phyloP scores from a whole-genome alignment of 1,140 invertebrate species.

The Lepidurus packardi region DNA sequence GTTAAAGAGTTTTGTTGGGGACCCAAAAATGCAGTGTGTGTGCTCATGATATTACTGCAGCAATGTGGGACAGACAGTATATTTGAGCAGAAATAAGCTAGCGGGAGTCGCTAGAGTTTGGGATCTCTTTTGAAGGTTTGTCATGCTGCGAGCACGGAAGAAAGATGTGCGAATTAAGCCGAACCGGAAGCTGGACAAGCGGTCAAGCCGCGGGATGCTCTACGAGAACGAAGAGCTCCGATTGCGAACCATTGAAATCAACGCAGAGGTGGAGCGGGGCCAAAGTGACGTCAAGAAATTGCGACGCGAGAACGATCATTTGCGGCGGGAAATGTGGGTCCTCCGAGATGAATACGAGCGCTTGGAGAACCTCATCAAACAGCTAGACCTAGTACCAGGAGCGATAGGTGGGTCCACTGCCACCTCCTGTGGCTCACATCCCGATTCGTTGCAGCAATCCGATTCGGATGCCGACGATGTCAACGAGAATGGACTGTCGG shows the following conservation, averaged over 20 bases:
- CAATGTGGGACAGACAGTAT: neutral
- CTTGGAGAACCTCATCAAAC: constrained; percentile 67
- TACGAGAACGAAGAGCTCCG: constrained; percentile 83
- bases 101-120: neutral
- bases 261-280: constrained; percentile 85
- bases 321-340: constrained; percentile 77
- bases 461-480: constrained; percentile 30
- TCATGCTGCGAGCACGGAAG: constrained; percentile 60
- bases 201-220: constrained; percentile 45
- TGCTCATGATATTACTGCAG: neutral
- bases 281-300: constrained; percentile 83
- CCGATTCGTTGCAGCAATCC: constrained; percentile 39
- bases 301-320: constrained; percentile 75
- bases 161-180: constrained; percentile 66
- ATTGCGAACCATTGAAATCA: constrained; percentile 81
- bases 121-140: neutral
- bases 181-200: constrained; percentile 54
- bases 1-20: no score
- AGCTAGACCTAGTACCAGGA: constrained; percentile 45
- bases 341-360: constrained; percentile 80
- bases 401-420: constrained; percentile 42
- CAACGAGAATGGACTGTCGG: constrained; percentile 24
- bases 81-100: neutral
- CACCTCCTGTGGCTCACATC: neutral
- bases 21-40: neutral